Conservation (phyloP, 2,888 invertebrate genomes). For the Carpatolechia fugitivella region DNA sequence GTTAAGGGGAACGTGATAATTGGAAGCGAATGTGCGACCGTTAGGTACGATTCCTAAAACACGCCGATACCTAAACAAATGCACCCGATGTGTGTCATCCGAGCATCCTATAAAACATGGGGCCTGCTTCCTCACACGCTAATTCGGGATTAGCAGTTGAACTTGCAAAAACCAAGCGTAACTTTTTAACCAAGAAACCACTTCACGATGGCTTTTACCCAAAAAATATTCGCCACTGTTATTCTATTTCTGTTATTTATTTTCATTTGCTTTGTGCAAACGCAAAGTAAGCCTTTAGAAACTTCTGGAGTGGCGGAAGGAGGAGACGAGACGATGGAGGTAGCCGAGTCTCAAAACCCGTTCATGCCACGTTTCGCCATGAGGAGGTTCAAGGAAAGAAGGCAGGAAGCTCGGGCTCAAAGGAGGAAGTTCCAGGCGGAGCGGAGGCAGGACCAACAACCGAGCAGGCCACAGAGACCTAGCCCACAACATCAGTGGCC, state of each 20-base stretch:
- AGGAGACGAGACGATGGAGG: slow-evolving; percentile 48
- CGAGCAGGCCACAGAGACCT: slow-evolving; percentile 29
- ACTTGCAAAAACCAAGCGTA: background rate
- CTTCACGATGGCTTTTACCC: slow-evolving; percentile 34
- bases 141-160: slow-evolving; percentile 49
- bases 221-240: slow-evolving; percentile 35
- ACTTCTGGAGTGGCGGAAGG: slow-evolving; percentile 19
- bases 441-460: slow-evolving; percentile 30
- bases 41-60: slow-evolving; percentile 64
- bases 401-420: slow-evolving; percentile 50
- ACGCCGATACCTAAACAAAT: slow-evolving; percentile 55
- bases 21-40: slow-evolving; percentile 66
- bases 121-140: slow-evolving; percentile 32
- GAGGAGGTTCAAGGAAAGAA: slow-evolving; percentile 56
- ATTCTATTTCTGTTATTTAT: slow-evolving; percentile 32
- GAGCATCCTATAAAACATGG: slow-evolving; percentile 59
- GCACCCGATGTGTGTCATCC: slow-evolving; percentile 68
- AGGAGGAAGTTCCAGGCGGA: slow-evolving; percentile 43
- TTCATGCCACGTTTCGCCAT: slow-evolving; percentile 68
- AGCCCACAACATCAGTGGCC: slow-evolving; percentile 17
- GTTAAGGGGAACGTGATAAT: slow-evolving; percentile 57
- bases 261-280: slow-evolving; percentile 30
- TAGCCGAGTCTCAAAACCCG: slow-evolving; percentile 61
- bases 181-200: background rate
- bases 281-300: slow-evolving; percentile 42